phyloP scores from a whole-genome alignment of 1,140 invertebrate species.

The Drosophila ogumai region DNA sequence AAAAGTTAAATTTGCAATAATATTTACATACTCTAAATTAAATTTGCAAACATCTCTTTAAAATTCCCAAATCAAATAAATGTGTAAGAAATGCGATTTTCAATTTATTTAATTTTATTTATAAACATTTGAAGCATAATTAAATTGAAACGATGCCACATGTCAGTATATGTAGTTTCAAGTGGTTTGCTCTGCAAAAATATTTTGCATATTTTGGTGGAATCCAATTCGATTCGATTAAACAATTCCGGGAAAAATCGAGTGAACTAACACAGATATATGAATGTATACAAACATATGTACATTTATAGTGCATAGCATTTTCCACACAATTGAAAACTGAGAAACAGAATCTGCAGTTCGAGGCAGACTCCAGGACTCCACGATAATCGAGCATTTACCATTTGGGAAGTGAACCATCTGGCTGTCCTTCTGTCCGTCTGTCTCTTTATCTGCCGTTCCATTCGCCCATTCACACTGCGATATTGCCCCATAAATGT shows the following conservation, averaged over 20 bases:
- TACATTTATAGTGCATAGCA: slow-evolving; percentile 4
- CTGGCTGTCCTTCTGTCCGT: slow-evolving; percentile 17
- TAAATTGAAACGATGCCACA: background rate
- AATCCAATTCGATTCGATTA: slow-evolving; percentile 10
- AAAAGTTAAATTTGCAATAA: background rate
- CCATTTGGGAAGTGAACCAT: slow-evolving; percentile 69
- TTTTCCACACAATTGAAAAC: slow-evolving; percentile 29
- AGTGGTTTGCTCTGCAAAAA: background rate
- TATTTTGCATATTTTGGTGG: slow-evolving; percentile 5
- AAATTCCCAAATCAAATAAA: background rate
- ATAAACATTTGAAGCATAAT: slow-evolving; percentile 5
- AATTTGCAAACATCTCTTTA: background rate
- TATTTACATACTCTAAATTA: background rate
- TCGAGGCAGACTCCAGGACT: background rate
- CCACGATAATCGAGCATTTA: slow-evolving; percentile 63
- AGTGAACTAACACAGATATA: slow-evolving; percentile 3
- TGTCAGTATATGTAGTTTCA: background rate
- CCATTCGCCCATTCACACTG: slow-evolving; percentile 53
- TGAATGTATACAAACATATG: background rate
- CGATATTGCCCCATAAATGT: slow-evolving; percentile 71
- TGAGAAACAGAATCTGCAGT: background rate
- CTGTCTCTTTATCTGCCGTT: slow-evolving; percentile 40
- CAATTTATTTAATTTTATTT: slow-evolving; percentile 6
- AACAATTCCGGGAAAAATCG: slow-evolving; percentile 1
- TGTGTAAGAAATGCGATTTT: background rate